Evolutionary conservation across 1,140 invertebrate species (phyloP).

Genomic region (Drosophila cardini): DNA sequence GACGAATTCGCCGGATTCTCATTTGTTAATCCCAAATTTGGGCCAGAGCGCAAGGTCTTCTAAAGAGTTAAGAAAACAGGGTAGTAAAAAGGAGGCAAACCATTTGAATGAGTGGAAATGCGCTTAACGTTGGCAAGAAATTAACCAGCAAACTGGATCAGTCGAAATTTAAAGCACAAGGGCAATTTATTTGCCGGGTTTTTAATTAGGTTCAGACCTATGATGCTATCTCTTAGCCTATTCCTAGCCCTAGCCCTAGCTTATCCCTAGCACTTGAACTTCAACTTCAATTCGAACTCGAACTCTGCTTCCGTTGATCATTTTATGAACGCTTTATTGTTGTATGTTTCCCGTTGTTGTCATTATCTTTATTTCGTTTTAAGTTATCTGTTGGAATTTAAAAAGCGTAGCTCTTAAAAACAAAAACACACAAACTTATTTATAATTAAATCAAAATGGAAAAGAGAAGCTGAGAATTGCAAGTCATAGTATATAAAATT

Average conservation of each 20-base stretch:
- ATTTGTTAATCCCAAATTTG: slow-evolving; percentile 97
- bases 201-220: slow-evolving; percentile 41
- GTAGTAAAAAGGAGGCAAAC: not conserved
- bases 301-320: slow-evolving; percentile 56
- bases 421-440: slow-evolving; percentile 7
- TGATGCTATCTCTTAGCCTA: slow-evolving; percentile 55
- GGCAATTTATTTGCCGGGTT: slow-evolving; percentile 43
- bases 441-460: slow-evolving; percentile 15
- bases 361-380: slow-evolving; percentile 55
- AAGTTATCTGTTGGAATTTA: slow-evolving; percentile 55
- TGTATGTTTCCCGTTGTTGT: slow-evolving; percentile 72
- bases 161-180: slow-evolving; percentile 33
- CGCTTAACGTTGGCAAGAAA: slow-evolving; percentile 33
- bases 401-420: slow-evolving; percentile 37
- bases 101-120: slow-evolving; percentile 15
- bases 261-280: slow-evolving; percentile 56
- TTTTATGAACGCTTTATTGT: slow-evolving; percentile 66
- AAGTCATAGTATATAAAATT: slow-evolving; percentile 26
- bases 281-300: slow-evolving; percentile 14
- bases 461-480: slow-evolving; percentile 17
- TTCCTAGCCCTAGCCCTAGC: slow-evolving; percentile 56
- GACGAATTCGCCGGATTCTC: slow-evolving; percentile 99
- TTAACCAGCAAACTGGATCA: slow-evolving; percentile 40
- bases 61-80: slow-evolving; percentile 36
- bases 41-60: slow-evolving; percentile 87